Percentiles rank a stretch among this genome's conserved stretches.
These are phyloP conservation scores for Archocentrus centrarchus DNA, from an alignment of 2,113 vertebrate species.

Conservation along the genomic window DNA sequence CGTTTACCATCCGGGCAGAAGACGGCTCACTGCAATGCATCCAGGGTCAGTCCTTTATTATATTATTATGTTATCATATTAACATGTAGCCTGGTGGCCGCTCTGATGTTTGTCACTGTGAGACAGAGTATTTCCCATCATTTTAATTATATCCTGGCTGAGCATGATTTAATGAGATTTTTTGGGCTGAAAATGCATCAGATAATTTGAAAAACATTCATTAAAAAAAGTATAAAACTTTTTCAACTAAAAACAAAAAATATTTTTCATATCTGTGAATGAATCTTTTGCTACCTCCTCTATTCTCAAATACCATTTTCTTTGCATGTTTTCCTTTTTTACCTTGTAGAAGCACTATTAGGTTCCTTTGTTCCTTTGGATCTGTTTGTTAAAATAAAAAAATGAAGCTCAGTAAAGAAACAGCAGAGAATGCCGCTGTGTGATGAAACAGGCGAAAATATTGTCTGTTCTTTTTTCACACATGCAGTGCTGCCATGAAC, in stretches of 20 bases:
- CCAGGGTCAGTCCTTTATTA: slow-evolving; percentile 86
- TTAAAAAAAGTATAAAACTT: not conserved
- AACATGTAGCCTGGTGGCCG: not conserved
- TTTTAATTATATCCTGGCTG: not conserved
- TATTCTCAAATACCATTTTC: not conserved
- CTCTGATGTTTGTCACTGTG: slow-evolving; percentile 8
- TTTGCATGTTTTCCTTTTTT: too few species aligned
- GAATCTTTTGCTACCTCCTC: too few species aligned
- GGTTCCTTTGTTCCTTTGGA: too few species aligned
- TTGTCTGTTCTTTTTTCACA: not conserved
- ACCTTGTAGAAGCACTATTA: too few species aligned
- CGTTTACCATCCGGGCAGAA: slow-evolving; percentile 95
- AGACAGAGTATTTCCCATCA: slow-evolving; percentile 3
- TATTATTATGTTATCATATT: slow-evolving; percentile 22
- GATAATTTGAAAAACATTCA: not conserved
- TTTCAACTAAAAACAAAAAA: too few species aligned
- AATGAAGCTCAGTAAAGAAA: not conserved
- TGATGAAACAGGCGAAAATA: not conserved
- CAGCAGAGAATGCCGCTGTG: not conserved
- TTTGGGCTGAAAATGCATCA: not conserved
- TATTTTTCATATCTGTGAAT: too few species aligned
- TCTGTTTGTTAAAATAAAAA: too few species aligned
- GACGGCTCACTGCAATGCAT: slow-evolving; percentile 97
- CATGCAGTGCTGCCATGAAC: not conserved
- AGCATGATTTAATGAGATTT: not conserved